Conservation (phyloP, 2,113 vertebrate species). For the Rutilus rutilus region DNA sequence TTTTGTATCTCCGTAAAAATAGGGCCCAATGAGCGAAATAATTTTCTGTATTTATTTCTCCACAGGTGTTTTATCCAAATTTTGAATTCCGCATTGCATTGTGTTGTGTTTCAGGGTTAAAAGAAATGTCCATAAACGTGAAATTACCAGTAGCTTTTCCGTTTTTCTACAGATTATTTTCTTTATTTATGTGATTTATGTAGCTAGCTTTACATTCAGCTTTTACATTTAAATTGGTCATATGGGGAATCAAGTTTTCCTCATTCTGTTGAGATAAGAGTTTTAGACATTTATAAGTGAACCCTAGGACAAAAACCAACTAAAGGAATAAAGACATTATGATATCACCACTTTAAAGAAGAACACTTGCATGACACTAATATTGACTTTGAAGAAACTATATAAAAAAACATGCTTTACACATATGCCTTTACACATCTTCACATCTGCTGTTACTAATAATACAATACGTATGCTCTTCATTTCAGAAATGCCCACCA, state of each 20-base stretch:
- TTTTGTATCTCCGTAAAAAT: background rate
- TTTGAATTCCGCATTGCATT: background rate
- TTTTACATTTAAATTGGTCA: background rate
- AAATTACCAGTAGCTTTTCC: background rate
- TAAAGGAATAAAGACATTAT: background rate
- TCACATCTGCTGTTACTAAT: background rate
- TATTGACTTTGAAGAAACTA: background rate
- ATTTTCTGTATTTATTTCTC: background rate
- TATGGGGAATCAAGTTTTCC: too few relatives aligned
- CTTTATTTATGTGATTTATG: background rate
- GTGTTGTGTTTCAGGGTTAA: background rate
- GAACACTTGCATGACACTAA: too few relatives aligned
- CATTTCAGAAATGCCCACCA: conserved; percentile 50
- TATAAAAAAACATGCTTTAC: too few relatives aligned
- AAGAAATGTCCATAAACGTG: background rate
- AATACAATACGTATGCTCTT: background rate
- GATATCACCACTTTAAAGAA: background rate
- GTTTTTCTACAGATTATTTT: background rate
- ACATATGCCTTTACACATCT: background rate
- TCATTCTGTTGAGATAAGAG: too few relatives aligned
- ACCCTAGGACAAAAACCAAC: background rate
- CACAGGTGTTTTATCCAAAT: background rate
- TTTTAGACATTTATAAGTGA: too few relatives aligned
- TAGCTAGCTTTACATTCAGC: background rate
- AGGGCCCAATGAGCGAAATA: background rate